phyloP scores from a whole-genome alignment of 2,888 invertebrate genomes.

The Acleris sparsana region DNA sequence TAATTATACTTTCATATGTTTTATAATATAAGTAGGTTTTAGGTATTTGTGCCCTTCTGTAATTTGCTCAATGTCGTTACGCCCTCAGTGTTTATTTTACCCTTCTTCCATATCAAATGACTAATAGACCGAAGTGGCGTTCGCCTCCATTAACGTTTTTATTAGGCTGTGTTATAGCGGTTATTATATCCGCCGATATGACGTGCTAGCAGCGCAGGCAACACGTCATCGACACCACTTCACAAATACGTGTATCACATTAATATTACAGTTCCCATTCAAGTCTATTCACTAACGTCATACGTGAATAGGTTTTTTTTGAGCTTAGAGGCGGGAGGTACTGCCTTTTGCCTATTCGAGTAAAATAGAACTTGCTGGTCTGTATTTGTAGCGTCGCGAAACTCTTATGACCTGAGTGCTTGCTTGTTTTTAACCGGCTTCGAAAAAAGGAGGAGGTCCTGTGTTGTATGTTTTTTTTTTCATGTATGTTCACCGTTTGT shows the following conservation, averaged over 20 bases:
- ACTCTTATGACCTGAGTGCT: no score
- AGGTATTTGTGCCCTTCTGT: not conserved
- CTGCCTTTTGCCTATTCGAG: no score
- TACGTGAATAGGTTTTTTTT: no score
- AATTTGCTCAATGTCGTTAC: not conserved
- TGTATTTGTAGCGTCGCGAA: no score
- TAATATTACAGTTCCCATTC: constrained; percentile 11
- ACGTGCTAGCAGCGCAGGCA: constrained; percentile 6
- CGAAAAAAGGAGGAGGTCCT: no score
- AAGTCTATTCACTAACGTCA: not conserved
- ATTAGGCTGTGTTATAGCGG: constrained; percentile 12
- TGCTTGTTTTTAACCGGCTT: no score
- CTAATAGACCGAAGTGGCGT: constrained; percentile 18
- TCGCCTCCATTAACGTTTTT: constrained; percentile 22
- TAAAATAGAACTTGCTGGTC: no score
- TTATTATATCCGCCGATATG: constrained; percentile 9
- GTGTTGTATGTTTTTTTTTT: no score
- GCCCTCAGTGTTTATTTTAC: not conserved
- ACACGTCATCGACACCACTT: constrained; percentile 13
- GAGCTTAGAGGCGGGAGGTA: no score
- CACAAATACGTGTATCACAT: constrained; percentile 4
- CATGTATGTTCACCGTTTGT: no score
- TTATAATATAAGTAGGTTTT: not conserved
- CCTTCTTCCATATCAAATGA: constrained; percentile 17
- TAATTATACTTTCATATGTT: no score